These are phyloP conservation scores for Tenrec ecaudatus DNA, from an alignment of 2,113 vertebrate genomes.

Conservation along the genomic window DNA sequence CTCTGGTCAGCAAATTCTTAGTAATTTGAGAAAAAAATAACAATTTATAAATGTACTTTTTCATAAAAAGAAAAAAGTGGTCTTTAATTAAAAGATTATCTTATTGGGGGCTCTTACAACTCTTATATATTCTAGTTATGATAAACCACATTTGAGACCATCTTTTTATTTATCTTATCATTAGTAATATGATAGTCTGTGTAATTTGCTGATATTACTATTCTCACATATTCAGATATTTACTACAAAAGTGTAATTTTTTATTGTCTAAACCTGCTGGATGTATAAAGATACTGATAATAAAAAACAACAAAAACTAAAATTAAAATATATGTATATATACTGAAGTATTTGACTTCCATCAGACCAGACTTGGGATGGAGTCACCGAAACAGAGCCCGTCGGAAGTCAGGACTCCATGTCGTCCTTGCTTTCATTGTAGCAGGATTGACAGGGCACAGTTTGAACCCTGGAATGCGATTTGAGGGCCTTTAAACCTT, in stretches of 20 bases:
- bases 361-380: neutral
- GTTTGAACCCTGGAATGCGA: neutral
- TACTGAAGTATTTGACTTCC: neutral
- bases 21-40: too few species aligned
- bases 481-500: constrained; percentile 38
- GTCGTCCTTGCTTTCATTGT: neutral
- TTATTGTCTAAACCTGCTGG: neutral
- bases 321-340: neutral
- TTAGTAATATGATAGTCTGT: neutral
- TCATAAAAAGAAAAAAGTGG: too few species aligned
- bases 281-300: neutral
- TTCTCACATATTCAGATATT: neutral
- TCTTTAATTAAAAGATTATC: too few species aligned
- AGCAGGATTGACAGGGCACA: neutral
- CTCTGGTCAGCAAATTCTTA: too few species aligned
- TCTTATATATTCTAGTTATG: neutral
- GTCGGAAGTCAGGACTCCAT: neutral
- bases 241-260: neutral
- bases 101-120: neutral
- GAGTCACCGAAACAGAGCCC: neutral
- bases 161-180: neutral
- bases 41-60: too few species aligned
- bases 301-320: neutral
- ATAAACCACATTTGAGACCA: neutral
- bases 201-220: neutral